Base-by-base conservation (phyloP, 2,888 invertebrate genomes). In the Hylaea fasciaria region DNA sequence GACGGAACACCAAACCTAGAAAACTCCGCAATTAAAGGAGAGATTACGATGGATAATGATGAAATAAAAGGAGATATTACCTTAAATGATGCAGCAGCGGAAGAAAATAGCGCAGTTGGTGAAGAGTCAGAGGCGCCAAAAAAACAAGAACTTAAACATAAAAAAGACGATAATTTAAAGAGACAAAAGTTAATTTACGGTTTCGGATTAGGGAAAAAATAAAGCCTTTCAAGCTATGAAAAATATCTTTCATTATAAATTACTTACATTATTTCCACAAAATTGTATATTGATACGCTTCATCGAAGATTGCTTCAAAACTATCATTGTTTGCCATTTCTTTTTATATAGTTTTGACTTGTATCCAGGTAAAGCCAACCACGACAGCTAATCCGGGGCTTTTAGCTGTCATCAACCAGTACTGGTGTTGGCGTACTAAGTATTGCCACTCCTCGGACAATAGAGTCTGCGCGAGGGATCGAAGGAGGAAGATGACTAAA, bases 371-470 rank as follows among this genome's bases (percentile, higher is more conserved):
- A 11, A 12, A 41, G 3, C 28, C 22, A 13, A 9, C 53, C 8
- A 41, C 40, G 14, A 51, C 41, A 14, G 32, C 32, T 12, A 1
- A 40, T 0, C 62, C 69, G 0, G 77, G 70, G 10, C 63, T 69
- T 4, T 55, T 65, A n/a, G 57, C 69, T 13, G 66, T 80, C 0
- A 70, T 82, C 17, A 76, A 78, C 13, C 17, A 82, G 2, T 84
- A 82, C 51, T 89, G 89, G 89, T 89, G 89, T 55, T 89, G 87
- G 87, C 67, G 81, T 1, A 65, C 74, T 0, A 75, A 69, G 51
- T 71, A 78, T 54, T 87, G 87, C 54, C 71, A 43, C 1, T 52
- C 65, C 0, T 53, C 55, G 0, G 45, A 56, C 7, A 51, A 49
- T 0, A 57, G 29, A 0, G 70, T 83, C 12, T 89, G 89, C 52